These are phyloP conservation scores for Dicyrtoma fusca DNA, from an alignment of 2,888 invertebrate genomes.

Conservation along the genomic window DNA sequence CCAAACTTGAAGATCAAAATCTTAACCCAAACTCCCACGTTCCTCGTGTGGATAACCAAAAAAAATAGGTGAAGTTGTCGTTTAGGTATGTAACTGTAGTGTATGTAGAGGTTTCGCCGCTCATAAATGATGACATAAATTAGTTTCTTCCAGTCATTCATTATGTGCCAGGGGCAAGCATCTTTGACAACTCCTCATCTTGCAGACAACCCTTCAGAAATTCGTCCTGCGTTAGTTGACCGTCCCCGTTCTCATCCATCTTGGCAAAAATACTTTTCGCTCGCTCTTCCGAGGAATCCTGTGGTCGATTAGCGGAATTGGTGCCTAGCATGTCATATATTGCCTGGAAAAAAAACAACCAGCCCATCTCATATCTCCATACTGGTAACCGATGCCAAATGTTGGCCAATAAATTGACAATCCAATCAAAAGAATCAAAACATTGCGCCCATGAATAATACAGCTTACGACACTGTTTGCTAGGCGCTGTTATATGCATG, in stretches of 20 bases:
- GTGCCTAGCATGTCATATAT: constrained; percentile 99
- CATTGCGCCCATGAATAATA: too few species aligned
- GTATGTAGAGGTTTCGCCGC: constrained; percentile 2
- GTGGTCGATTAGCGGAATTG: constrained; percentile 91
- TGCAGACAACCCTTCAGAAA: constrained; percentile 97
- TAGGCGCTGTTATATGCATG: too few species aligned
- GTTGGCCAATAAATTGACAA: too few species aligned
- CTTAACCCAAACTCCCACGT: background rate
- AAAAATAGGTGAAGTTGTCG: constrained; percentile 13
- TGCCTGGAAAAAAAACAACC: constrained; percentile 71
- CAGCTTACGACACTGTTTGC: too few species aligned
- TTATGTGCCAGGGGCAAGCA: constrained; percentile 74
- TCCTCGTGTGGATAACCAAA: background rate
- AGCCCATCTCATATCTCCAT: background rate
- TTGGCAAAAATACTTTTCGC: constrained; percentile 99
- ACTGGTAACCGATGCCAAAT: too few species aligned
- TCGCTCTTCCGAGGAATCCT: constrained; percentile 94
- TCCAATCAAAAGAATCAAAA: too few species aligned
- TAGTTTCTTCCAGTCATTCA: constrained; percentile 20
- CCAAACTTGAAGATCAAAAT: background rate
- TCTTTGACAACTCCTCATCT: constrained; percentile 92
- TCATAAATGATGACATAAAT: constrained; percentile 9
- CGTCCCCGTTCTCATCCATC: constrained; percentile 97
- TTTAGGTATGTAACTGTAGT: background rate
- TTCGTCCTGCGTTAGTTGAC: constrained; percentile 96